phyloP scores from a whole-genome alignment of 2,797 vertebrate species.

The Malacoctenus gilli region DNA sequence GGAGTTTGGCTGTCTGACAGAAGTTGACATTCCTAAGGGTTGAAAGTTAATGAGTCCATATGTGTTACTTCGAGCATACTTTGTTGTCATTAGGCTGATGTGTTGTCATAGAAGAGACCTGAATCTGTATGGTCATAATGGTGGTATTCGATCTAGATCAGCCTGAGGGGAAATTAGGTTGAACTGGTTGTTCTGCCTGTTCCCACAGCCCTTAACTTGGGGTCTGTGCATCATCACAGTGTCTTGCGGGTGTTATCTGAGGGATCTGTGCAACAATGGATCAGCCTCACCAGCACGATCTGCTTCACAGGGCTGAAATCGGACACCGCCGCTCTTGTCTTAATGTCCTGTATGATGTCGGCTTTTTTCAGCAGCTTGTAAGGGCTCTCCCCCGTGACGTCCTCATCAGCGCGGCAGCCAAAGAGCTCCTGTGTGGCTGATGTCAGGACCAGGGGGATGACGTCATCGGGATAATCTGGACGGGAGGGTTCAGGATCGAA shows the following conservation, averaged over 20 bases:
- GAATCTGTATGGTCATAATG: conserved; percentile 6
- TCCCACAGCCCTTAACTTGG: conserved; percentile 44
- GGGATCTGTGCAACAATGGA: conserved; percentile 38
- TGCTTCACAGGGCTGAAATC: conserved; percentile 91
- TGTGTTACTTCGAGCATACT: neutral
- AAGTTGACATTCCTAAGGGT: conserved; percentile 4
- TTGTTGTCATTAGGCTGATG: conserved; percentile 20
- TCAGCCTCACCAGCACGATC: conserved; percentile 81
- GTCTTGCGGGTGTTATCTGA: conserved; percentile 40
- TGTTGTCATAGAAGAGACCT: neutral
- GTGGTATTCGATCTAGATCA: conserved; percentile 7
- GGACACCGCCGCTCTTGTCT: conserved; percentile 86
- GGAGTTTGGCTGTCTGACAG: neutral
- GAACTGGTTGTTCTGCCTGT: conserved; percentile 25
- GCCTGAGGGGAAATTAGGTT: conserved; percentile 9
- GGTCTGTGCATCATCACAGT: conserved; percentile 40
- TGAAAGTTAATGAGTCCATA: conserved; percentile 13
- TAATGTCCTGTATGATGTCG: conserved; percentile 88
- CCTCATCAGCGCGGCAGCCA: conserved; percentile 82
- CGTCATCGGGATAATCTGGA: conserved; percentile 85
- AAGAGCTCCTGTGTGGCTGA: conserved; percentile 92
- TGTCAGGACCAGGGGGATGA: conserved; percentile 90
- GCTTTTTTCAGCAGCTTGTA: conserved; percentile 90
- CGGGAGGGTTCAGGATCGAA: conserved; percentile 15
- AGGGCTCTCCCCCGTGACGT: conserved; percentile 84